phyloP scores from a whole-genome alignment of 1,140 invertebrate genomes.

The Gonioctena quinquepunctata region DNA sequence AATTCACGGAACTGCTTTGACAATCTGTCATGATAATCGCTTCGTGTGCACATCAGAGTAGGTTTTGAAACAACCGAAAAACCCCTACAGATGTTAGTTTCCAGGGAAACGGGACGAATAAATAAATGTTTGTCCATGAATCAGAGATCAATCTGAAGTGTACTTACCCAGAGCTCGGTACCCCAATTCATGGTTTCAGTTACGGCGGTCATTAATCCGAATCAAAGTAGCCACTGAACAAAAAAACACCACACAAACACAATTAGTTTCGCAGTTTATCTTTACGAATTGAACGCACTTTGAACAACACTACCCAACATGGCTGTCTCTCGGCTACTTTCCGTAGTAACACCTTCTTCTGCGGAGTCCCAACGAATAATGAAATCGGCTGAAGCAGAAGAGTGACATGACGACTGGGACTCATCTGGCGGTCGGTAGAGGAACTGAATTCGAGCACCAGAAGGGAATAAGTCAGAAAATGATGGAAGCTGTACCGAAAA shows the following conservation, averaged over 20 bases:
- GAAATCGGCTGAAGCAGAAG: too few relatives aligned
- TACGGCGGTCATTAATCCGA: slow-evolving; percentile 43
- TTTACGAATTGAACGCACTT: slow-evolving; percentile 36
- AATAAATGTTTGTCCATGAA: too few relatives aligned
- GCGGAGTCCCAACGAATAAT: slow-evolving; percentile 11
- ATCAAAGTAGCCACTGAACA: slow-evolving; percentile 29
- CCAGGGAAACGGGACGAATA: too few relatives aligned
- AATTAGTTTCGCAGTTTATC: slow-evolving; percentile 14
- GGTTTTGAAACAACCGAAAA: too few relatives aligned
- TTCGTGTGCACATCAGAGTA: too few relatives aligned
- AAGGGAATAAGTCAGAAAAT: neutral
- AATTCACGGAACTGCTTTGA: neutral
- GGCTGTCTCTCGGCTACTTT: slow-evolving; percentile 29
- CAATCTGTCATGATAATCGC: too few relatives aligned
- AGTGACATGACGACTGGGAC: neutral
- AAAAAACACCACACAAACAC: slow-evolving; percentile 34
- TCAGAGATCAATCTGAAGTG: neutral
- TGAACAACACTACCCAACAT: slow-evolving; percentile 45
- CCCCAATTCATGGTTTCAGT: slow-evolving; percentile 63
- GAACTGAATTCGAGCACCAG: neutral
- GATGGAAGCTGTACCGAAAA: neutral
- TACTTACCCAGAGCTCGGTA: slow-evolving; percentile 65
- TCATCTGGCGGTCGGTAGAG: neutral
- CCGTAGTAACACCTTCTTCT: neutral
- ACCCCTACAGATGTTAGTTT: too few relatives aligned